These are phyloP conservation scores for Hirtodrosophila confusa DNA, from an alignment of 2,888 invertebrate genomes.

Conservation along the genomic window DNA sequence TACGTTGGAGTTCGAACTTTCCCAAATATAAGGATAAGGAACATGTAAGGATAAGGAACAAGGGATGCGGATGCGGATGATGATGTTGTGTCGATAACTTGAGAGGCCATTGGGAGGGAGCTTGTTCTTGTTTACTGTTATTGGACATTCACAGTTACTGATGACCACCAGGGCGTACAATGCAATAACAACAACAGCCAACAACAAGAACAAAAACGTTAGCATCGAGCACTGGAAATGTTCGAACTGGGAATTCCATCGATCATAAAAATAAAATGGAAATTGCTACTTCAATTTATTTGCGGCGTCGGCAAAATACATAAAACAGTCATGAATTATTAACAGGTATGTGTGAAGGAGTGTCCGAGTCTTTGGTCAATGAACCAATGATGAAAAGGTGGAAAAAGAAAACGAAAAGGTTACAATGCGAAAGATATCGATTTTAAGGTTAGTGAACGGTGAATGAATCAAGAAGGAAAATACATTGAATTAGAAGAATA, in stretches of 20 bases:
- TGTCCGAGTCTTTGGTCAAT: conserved; percentile 43
- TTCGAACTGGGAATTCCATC: conserved; percentile 83
- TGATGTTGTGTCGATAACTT: conserved; percentile 13
- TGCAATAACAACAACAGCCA: conserved; percentile 2
- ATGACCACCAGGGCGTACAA: conserved; percentile 28
- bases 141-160: conserved; percentile 48
- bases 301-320: conserved; percentile 60
- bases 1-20: too few relatives aligned
- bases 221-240: conserved; percentile 53
- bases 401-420: conserved; percentile 4
- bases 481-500: too few relatives aligned
- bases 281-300: conserved; percentile 78
- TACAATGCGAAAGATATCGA: conserved; percentile 11
- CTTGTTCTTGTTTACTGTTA: conserved; percentile 50
- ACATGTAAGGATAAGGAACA: conserved; percentile 10
- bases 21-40: not conserved
- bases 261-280: conserved; percentile 83
- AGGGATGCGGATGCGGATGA: conserved; percentile 32
- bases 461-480: too few relatives aligned
- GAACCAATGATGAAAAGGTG: conserved; percentile 21
- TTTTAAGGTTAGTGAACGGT: not conserved
- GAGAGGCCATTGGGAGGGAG: conserved; percentile 11
- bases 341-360: conserved; percentile 65
- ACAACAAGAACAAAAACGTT: conserved; percentile 14
- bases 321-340: conserved; percentile 73